A percentile compares a stretch with the other conserved stretches of the same genome.
phyloP scores from a whole-genome alignment of 2,888 invertebrate species.

The Epiblema foenella region DNA sequence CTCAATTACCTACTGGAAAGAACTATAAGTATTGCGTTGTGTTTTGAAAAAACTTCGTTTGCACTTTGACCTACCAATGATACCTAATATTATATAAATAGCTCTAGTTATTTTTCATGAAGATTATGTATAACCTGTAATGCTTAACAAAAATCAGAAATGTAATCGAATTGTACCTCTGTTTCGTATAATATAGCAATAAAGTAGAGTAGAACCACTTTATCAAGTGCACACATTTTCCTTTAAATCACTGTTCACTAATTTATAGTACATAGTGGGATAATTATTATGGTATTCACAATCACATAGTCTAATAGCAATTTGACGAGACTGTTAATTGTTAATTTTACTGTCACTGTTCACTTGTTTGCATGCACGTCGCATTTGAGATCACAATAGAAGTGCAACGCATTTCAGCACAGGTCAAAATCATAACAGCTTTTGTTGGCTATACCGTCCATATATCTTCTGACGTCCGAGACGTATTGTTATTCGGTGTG shows the following conservation, averaged over 20 bases:
- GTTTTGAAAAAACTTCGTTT: too few relatives aligned
- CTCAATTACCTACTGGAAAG: too few relatives aligned
- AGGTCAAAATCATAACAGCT: conserved; percentile 69
- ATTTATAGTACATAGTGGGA: conserved; percentile 55
- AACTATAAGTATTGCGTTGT: too few relatives aligned
- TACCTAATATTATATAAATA: too few relatives aligned
- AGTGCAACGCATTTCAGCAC: conserved; percentile 64
- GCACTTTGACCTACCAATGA: too few relatives aligned
- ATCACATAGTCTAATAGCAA: conserved; percentile 8
- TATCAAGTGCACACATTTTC: conserved; percentile 60
- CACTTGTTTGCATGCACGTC: conserved; percentile 26
- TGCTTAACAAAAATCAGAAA: background rate
- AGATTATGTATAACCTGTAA: too few relatives aligned
- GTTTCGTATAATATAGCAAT: conserved; percentile 18
- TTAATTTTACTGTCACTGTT: conserved; percentile 11
- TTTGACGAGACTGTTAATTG: background rate
- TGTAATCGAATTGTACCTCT: conserved; percentile 21
- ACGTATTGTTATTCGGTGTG: conserved; percentile 66
- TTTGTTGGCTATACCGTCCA: conserved; percentile 64
- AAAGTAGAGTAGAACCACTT: conserved; percentile 46
- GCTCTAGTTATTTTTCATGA: too few relatives aligned
- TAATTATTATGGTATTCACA: background rate
- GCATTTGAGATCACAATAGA: conserved; percentile 46
- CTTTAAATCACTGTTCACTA: conserved; percentile 46
- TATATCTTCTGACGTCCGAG: conserved; percentile 68